These are phyloP conservation scores for Gymnocheta viridis DNA, from an alignment of 2,888 invertebrate genomes.

Conservation along the genomic window DNA sequence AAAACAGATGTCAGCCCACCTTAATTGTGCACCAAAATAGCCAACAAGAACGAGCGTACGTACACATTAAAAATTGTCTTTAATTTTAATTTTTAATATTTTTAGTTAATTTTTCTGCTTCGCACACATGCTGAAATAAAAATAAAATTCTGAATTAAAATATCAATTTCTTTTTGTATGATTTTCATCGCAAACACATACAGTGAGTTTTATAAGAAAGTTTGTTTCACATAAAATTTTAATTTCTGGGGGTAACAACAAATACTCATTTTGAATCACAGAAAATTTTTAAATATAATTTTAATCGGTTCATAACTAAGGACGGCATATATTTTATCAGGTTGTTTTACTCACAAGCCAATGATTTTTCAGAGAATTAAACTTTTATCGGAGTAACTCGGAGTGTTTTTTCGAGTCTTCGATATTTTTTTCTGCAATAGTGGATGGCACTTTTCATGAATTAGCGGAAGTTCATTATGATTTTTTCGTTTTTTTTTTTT, in stretches of 20 bases:
- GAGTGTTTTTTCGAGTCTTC: too few relatives aligned
- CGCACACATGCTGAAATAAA: constrained; percentile 20
- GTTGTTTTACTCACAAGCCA: background rate
- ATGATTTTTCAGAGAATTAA: background rate
- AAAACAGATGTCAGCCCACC: constrained; percentile 43
- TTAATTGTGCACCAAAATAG: background rate
- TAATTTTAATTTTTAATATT: constrained; percentile 6
- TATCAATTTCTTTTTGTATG: background rate
- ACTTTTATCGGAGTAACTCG: too few relatives aligned
- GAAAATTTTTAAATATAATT: background rate
- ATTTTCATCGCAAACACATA: background rate
- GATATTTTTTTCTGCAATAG: too few relatives aligned
- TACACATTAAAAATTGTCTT: constrained; percentile 9
- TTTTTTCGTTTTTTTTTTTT: too few relatives aligned
- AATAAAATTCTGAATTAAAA: constrained; percentile 11
- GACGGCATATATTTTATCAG: background rate
- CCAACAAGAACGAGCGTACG: background rate
- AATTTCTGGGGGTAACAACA: too few relatives aligned
- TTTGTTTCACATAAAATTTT: background rate
- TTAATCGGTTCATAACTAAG: background rate
- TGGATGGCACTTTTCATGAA: too few relatives aligned
- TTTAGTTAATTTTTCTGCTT: background rate
- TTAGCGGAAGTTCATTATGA: too few relatives aligned
- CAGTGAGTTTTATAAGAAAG: background rate
- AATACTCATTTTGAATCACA: background rate